Conservation (phyloP, 2,797 vertebrate genomes). For the Sebastes cheni region DNA sequence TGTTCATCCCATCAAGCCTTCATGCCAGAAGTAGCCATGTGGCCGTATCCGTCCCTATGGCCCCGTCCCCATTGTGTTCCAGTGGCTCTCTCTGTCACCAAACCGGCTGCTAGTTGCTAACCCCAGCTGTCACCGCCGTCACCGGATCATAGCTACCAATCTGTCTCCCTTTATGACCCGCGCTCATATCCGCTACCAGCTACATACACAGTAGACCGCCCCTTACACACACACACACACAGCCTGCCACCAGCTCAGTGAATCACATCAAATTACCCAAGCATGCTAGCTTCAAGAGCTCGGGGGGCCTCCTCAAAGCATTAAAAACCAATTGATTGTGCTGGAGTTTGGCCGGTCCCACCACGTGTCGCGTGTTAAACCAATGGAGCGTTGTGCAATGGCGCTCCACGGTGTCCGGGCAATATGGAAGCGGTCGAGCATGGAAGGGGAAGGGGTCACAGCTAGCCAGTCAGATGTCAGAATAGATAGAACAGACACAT, state of each 20-base stretch:
- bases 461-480: background rate
- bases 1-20: slow-evolving; percentile 38
- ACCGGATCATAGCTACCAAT: slow-evolving; percentile 63
- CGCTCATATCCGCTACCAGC: slow-evolving; percentile 39
- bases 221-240: slow-evolving; percentile 45
- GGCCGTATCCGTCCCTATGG: slow-evolving; percentile 57
- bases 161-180: slow-evolving; percentile 68
- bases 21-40: slow-evolving; percentile 68
- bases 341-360: slow-evolving; percentile 60
- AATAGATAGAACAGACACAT: background rate
- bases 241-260: slow-evolving; percentile 57
- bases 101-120: slow-evolving; percentile 67
- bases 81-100: slow-evolving; percentile 55
- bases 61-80: slow-evolving; percentile 59
- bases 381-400: slow-evolving; percentile 62
- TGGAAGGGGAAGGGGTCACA: slow-evolving; percentile 42
- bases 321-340: slow-evolving; percentile 79
- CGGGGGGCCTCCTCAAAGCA: slow-evolving; percentile 62
- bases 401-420: slow-evolving; percentile 46
- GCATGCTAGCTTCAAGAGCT: slow-evolving; percentile 62
- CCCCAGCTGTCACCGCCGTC: slow-evolving; percentile 67
- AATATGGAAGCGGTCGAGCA: slow-evolving; percentile 70
- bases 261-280: slow-evolving; percentile 74
- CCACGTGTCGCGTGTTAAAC: slow-evolving; percentile 56
- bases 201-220: slow-evolving; percentile 48